These are phyloP conservation scores for Copidosoma floridanum DNA, from an alignment of 1,140 invertebrate species.

Conservation along the genomic window DNA sequence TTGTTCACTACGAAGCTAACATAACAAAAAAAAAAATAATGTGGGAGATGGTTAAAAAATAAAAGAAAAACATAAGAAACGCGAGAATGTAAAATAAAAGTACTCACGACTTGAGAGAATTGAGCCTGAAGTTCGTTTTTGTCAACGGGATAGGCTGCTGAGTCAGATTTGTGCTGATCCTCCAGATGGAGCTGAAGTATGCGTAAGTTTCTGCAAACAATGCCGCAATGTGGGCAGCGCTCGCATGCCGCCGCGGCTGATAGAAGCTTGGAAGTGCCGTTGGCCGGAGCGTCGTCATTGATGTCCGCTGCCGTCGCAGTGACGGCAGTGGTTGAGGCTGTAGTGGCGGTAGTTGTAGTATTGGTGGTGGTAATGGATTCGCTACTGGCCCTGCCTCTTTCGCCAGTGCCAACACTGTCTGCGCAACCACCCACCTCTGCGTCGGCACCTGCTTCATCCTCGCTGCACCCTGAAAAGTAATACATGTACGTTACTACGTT, in stretches of 20 bases:
- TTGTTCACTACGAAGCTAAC: slow-evolving; percentile 1
- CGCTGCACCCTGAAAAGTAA: slow-evolving; percentile 49
- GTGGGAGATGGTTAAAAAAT: neutral
- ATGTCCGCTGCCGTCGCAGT: neutral
- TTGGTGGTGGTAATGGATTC: slow-evolving; percentile 32
- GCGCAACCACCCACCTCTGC: slow-evolving; percentile 51
- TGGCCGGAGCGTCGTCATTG: slow-evolving; percentile 5
- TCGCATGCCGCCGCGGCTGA: slow-evolving; percentile 35
- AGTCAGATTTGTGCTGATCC: slow-evolving; percentile 50
- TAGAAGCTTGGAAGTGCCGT: neutral
- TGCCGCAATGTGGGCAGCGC: slow-evolving; percentile 52
- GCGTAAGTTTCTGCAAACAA: slow-evolving; percentile 50
- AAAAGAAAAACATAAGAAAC: neutral
- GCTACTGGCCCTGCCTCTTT: slow-evolving; percentile 29
- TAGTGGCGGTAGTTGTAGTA: neutral
- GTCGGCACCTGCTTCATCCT: slow-evolving; percentile 52
- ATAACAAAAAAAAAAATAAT: too few species aligned
- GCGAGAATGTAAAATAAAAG: too few species aligned
- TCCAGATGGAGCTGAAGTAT: slow-evolving; percentile 52
- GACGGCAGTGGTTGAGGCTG: neutral
- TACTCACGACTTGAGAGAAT: slow-evolving; percentile 56
- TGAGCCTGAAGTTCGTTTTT: slow-evolving; percentile 53
- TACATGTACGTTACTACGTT: slow-evolving; percentile 31
- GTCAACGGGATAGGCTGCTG: slow-evolving; percentile 43
- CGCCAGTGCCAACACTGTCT: slow-evolving; percentile 43